A percentile compares a stretch with the other conserved stretches of the same genome.
Conservation (phyloP, 1,140 invertebrate genomes). For the Drosophila pruinosa region DNA sequence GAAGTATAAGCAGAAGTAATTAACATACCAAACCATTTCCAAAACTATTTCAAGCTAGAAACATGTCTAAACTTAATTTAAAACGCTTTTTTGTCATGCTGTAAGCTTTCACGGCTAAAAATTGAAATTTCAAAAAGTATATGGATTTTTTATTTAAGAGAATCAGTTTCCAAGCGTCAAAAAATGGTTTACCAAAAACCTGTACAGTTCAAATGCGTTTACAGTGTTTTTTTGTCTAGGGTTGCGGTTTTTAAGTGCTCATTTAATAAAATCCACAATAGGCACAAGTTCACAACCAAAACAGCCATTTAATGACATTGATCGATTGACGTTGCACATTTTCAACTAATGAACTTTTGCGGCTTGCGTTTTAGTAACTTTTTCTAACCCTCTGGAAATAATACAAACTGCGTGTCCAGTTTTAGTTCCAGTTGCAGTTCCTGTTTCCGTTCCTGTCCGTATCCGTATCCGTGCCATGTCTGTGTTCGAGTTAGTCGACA, state of each 20-base stretch:
- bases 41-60: no score
- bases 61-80: neutral
- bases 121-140: neutral
- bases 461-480: neutral
- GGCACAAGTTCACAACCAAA: conserved; percentile 1
- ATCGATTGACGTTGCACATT: conserved; percentile 59
- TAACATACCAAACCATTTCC: no score
- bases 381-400: neutral
- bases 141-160: neutral
- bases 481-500: neutral
- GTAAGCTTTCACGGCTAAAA: neutral
- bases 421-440: neutral
- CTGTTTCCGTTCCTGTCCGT: neutral
- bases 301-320: conserved; percentile 44
- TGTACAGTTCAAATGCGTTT: neutral
- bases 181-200: no score
- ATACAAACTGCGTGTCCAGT: conserved; percentile 45
- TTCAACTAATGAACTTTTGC: conserved; percentile 64
- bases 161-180: neutral
- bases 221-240: neutral
- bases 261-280: conserved; percentile 11
- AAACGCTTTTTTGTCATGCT: neutral
- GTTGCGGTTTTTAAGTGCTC: conserved; percentile 16
- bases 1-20: no score
- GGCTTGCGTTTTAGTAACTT: conserved; percentile 45